A percentile compares a stretch with the other conserved stretches of the same genome.
phyloP scores from a whole-genome alignment of 2,113 vertebrate species.

The Otus sunia region DNA sequence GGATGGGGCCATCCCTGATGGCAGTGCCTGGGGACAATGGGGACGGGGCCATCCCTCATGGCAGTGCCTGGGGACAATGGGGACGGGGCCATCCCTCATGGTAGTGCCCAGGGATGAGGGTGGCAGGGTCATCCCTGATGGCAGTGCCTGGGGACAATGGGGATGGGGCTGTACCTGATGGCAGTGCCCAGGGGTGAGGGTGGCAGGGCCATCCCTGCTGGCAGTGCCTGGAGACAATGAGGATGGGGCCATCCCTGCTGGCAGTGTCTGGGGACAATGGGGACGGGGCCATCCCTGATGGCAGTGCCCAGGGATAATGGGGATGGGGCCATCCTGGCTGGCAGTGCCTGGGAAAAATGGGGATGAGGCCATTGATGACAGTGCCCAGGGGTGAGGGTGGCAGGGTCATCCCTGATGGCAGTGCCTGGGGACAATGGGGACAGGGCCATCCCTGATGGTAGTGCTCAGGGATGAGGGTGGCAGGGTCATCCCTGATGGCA shows the following conservation, averaged over 20 bases:
- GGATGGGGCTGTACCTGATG: background rate
- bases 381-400: background rate
- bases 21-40: background rate
- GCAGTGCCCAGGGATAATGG: background rate
- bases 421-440: fast-evolving
- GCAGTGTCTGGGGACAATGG: too few relatives aligned
- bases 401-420: too few relatives aligned
- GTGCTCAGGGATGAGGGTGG: too few relatives aligned
- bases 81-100: too few relatives aligned
- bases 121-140: background rate
- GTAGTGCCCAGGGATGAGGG: too few relatives aligned
- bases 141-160: background rate
- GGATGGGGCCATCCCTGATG: background rate
- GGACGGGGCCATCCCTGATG: fast-evolving
- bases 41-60: too few relatives aligned
- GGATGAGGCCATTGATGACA: too few relatives aligned
- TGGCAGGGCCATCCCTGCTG: background rate
- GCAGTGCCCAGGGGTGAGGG: background rate
- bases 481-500: too few relatives aligned
- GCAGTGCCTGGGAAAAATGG: background rate
- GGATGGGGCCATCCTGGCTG: fast-evolving
- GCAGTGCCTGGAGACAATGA: background rate
- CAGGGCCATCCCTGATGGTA: fast-evolving
- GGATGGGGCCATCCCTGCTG: background rate
- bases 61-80: background rate